Conservation (phyloP, 92 coral and sea anemone species). For the Desmophyllum pertusum region DNA sequence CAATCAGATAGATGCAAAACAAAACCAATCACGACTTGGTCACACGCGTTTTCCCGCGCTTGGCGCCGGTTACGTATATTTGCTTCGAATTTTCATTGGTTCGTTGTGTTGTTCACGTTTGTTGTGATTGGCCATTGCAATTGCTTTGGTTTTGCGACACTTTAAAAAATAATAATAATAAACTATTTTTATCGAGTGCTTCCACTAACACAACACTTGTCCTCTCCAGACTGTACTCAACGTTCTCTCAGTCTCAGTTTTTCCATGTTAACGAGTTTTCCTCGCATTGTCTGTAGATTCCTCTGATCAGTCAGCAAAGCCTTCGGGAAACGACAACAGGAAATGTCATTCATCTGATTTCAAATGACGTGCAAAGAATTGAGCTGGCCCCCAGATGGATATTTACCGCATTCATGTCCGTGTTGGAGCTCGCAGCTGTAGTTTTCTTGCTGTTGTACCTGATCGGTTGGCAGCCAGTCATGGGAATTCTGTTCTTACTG, state of each 20-base stretch:
- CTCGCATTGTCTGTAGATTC: conserved; percentile 4
- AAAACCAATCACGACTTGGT: too few relatives aligned
- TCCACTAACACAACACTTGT: neutral
- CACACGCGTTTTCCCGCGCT: too few relatives aligned
- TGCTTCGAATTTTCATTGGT: too few relatives aligned
- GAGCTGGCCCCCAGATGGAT: conserved; percentile 1
- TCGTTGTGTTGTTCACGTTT: too few relatives aligned
- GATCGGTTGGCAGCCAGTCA: conserved; percentile 16
- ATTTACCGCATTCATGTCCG: neutral
- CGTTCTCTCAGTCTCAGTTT: neutral
- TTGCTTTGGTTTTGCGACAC: too few relatives aligned
- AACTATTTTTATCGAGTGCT: neutral
- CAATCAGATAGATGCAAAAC: too few relatives aligned
- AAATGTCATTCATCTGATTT: conserved; percentile 4
- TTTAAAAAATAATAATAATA: too few relatives aligned
- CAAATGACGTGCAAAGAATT: conserved; percentile 27
- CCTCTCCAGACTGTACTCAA: neutral
- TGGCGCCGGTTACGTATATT: too few relatives aligned
- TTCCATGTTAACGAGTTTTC: neutral
- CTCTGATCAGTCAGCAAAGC: conserved; percentile 10
- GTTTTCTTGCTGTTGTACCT: neutral
- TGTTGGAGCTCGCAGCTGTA: neutral
- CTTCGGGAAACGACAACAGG: conserved; percentile 18
- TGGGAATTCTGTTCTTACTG: conserved; percentile 5
- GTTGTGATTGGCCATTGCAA: too few relatives aligned